phyloP scores from a whole-genome alignment of 2,797 vertebrate species.

The Anas acuta region DNA sequence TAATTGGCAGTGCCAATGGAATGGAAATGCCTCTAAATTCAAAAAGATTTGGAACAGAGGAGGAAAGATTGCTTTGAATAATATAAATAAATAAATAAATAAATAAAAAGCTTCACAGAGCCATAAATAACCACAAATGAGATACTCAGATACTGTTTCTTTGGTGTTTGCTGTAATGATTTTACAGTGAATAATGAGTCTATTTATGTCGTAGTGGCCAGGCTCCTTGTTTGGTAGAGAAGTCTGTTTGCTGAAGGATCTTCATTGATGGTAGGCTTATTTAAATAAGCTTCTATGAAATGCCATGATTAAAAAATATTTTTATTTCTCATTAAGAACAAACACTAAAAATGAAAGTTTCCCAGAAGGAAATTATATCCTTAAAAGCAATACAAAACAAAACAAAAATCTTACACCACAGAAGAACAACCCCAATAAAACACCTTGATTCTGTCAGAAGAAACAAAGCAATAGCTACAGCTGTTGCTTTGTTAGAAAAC shows the following conservation, averaged over 20 bases:
- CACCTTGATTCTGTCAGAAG: not conserved
- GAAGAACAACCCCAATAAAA: not conserved
- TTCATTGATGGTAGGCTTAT: not conserved
- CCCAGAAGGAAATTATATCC: not conserved
- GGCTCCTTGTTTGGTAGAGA: not conserved
- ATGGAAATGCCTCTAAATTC: not conserved
- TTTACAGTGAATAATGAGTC: slow-evolving; percentile 4
- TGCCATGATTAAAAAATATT: not conserved
- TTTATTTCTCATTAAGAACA: not conserved
- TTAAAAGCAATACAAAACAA: not conserved
- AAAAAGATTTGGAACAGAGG: not conserved
- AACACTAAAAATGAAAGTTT: not conserved
- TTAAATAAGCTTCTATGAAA: not conserved
- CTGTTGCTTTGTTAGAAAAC: not conserved
- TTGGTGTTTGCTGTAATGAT: slow-evolving; percentile 15
- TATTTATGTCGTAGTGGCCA: not conserved
- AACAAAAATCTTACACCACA: not conserved
- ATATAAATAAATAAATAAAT: not conserved
- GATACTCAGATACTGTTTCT: not conserved
- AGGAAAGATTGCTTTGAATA: not conserved
- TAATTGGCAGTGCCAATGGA: not conserved
- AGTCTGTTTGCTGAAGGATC: not conserved
- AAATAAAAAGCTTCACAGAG: not conserved
- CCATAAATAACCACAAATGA: slow-evolving; percentile 11
- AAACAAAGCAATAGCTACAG: not conserved